These are phyloP conservation scores for Cephus sareptanus DNA, from an alignment of 2,888 invertebrate genomes.

Conservation along the genomic window DNA sequence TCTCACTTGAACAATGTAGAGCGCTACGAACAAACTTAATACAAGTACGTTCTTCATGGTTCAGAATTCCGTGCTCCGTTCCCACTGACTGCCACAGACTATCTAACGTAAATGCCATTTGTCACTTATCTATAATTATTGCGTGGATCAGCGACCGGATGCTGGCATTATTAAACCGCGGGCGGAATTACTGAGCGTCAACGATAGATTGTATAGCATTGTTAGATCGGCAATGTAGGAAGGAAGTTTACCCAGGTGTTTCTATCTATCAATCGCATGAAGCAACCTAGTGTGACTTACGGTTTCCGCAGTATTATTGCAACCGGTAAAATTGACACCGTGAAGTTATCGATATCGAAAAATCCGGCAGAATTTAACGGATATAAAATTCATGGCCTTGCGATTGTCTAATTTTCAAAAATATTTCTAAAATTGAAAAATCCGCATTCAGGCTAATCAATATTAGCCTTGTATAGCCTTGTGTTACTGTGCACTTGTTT, in stretches of 20 bases:
- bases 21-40: not conserved
- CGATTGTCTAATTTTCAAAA: not conserved
- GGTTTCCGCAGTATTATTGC: not conserved
- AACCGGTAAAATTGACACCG: not conserved
- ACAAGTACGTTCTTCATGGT: not conserved
- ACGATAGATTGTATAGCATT: conserved; percentile 40
- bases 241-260: not conserved
- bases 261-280: not conserved
- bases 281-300: not conserved
- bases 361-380: not conserved
- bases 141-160: conserved; percentile 42
- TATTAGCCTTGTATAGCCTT: too few relatives aligned
- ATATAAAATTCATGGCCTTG: not conserved
- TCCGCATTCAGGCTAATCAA: not conserved
- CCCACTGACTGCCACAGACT: not conserved
- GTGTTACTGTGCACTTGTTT: too few relatives aligned
- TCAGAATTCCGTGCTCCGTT: not conserved
- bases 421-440: not conserved
- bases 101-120: not conserved
- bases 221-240: not conserved
- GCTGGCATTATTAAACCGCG: conserved; percentile 42
- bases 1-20: not conserved
- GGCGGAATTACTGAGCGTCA: conserved; percentile 45
- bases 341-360: too few relatives aligned
- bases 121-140: conserved; percentile 46